Evolutionary conservation across 2,888 invertebrate genomes (phyloP), one percentile per base, ranked within the genome.

Genomic region (Thereva nobilitata): DNA sequence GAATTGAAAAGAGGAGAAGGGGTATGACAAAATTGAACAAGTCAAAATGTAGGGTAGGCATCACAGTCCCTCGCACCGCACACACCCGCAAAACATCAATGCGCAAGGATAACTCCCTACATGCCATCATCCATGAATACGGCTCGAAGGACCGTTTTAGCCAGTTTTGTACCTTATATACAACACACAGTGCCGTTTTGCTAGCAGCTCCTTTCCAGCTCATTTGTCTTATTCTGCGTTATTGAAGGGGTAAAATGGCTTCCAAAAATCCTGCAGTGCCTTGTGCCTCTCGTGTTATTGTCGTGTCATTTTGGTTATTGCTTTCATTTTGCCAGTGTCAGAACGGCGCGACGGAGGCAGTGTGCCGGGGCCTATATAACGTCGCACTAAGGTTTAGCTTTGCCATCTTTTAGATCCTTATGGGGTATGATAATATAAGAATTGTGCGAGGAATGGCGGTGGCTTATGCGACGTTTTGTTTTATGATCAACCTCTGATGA

Each of bases 401-500:
- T 41, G 45, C 34, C 38, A 10, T 38, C 34, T 37, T 59, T 47
- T 35, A 8, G 34, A 38, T 23, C 23, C 8, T n/a, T 37, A 23
- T 7, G 5, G 38, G 23, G 35, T 52, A 35, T 23, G 52, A 10
- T 50, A 4, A 5, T 23, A 50, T 50, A 50, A 6, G 5, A 47
- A 10, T 5, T 9, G 6, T 47, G 47, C 3, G 47, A 47, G 45
- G 10, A 45, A 34, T 34, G 23, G 45, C 44, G 7, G 45, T 35
- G 7, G 45, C 9, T 37, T 10, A 10, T 5, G 9, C 50, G 50
- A 50, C 23, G 57, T 47, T 59, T 59, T 59, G 57, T 59, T 59
- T 59, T 59, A 59, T 59, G 57, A 59, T 59, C 57, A 59, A 37
- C 35, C 23, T 47, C 38, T 59, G 57, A 59, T 59, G 57, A 59